These are phyloP conservation scores for Drosophila triauraria DNA, from an alignment of 1,140 invertebrate genomes.

Conservation along the genomic window DNA sequence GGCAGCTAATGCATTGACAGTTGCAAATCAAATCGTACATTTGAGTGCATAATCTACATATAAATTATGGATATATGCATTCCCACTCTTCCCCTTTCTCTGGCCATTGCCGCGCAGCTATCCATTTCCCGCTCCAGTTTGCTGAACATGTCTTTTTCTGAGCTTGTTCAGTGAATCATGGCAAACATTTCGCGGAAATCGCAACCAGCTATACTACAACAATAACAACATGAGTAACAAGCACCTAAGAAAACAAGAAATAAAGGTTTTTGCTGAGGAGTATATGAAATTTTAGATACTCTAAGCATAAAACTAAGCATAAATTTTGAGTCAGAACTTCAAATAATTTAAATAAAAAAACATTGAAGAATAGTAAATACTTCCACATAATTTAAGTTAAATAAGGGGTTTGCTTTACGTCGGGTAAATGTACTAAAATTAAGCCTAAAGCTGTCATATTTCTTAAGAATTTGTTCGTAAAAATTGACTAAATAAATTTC, in stretches of 20 bases:
- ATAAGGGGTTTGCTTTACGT: no score
- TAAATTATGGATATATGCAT: conserved; percentile 64
- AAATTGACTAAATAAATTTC: no score
- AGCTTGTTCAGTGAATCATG: conserved; percentile 78
- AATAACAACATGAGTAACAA: conserved; percentile 38
- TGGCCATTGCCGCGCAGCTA: conserved; percentile 24
- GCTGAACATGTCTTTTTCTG: conserved; percentile 46
- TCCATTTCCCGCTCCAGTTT: conserved; percentile 52
- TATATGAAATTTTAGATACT: background rate
- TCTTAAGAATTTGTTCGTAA: no score
- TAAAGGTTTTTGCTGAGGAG: conserved; percentile 4
- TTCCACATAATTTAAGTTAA: no score
- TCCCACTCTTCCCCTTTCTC: background rate
- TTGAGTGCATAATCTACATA: conserved; percentile 66
- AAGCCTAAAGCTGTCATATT: no score
- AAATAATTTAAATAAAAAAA: no score
- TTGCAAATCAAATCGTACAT: conserved; percentile 76
- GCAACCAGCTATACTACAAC: conserved; percentile 43
- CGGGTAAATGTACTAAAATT: no score
- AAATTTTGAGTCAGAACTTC: background rate
- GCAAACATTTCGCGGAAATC: conserved; percentile 75
- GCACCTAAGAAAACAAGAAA: conserved; percentile 39
- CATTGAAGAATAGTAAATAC: no score
- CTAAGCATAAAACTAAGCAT: background rate
- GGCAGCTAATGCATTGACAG: conserved; percentile 64